These are phyloP conservation scores for Leucozona laternaria DNA, from an alignment of 2,888 invertebrate species.

Conservation along the genomic window DNA sequence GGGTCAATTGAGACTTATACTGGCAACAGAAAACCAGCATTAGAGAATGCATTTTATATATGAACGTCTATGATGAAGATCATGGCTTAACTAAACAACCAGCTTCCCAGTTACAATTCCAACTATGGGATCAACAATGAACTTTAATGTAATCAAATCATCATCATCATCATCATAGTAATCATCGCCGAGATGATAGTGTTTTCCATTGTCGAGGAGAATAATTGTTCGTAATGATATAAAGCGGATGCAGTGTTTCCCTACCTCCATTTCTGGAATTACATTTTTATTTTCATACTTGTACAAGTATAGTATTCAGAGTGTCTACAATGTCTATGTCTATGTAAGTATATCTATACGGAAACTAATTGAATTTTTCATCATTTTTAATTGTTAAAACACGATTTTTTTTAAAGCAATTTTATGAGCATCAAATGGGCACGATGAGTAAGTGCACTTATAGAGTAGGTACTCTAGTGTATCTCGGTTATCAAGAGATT, in stretches of 20 bases:
- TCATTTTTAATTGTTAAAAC: slow-evolving; percentile 30
- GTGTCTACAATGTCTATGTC: neutral
- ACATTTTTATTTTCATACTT: neutral
- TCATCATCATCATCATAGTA: slow-evolving; percentile 56
- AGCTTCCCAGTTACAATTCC: slow-evolving; percentile 20
- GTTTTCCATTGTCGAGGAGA: slow-evolving; percentile 21
- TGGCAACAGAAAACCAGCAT: neutral
- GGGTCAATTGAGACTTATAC: slow-evolving; percentile 61
- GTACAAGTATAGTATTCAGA: neutral
- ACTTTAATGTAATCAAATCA: slow-evolving; percentile 52
- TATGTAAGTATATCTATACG: neutral
- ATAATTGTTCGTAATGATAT: slow-evolving; percentile 35
- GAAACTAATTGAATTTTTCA: slow-evolving; percentile 19
- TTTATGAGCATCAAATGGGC: slow-evolving; percentile 2
- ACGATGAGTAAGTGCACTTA: slow-evolving; percentile 3
- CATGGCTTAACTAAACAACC: slow-evolving; percentile 11
- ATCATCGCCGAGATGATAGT: slow-evolving; percentile 38
- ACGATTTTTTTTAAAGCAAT: neutral
- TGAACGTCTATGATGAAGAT: slow-evolving; percentile 22
- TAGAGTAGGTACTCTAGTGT: neutral
- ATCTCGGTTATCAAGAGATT: slow-evolving; percentile 5
- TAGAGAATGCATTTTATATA: slow-evolving; percentile 20
- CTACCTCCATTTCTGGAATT: slow-evolving; percentile 19
- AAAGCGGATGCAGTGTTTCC: slow-evolving; percentile 46
- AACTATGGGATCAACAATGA: slow-evolving; percentile 59